Percentiles rank a stretch among this genome's conserved stretches.
Evolutionary conservation across 2,888 invertebrate species (phyloP).

Genomic region (Spodoptera exigua): DNA sequence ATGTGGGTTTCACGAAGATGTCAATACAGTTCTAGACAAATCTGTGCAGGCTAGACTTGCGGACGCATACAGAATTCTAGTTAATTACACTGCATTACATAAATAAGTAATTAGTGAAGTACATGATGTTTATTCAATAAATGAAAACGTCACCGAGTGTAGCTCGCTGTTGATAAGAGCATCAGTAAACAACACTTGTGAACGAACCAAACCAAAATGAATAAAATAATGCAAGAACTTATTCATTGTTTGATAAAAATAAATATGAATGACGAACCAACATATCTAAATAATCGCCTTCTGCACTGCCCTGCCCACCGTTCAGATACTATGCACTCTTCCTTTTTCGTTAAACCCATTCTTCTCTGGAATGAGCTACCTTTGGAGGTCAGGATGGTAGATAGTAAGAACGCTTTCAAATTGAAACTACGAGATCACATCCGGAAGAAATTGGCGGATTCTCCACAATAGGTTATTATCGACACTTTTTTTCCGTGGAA

Average conservation of each 20-base stretch:
- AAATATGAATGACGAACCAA: background rate
- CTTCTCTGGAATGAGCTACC: too few relatives aligned
- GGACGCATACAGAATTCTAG: constrained; percentile 21
- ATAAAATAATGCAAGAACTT: constrained; percentile 32
- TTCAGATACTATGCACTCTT: too few relatives aligned
- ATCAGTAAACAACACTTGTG: constrained; percentile 45
- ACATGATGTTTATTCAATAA: constrained; percentile 32
- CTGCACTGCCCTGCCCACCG: too few relatives aligned
- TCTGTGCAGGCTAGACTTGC: constrained; percentile 19
- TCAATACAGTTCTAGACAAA: constrained; percentile 3
- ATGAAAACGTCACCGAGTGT: constrained; percentile 47
- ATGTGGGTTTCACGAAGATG: constrained; percentile 1
- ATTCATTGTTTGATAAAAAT: constrained; percentile 21
- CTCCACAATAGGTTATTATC: too few relatives aligned
- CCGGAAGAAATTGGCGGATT: too few relatives aligned
- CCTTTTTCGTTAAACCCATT: too few relatives aligned
- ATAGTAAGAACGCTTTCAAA: too few relatives aligned
- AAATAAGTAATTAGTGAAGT: constrained; percentile 10
- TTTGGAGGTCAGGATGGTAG: too few relatives aligned
- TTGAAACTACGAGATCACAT: too few relatives aligned
- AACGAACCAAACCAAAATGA: constrained; percentile 23
- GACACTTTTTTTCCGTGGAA: too few relatives aligned
- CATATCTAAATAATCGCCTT: too few relatives aligned
- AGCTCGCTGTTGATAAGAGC: constrained; percentile 47
- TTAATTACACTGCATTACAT: constrained; percentile 19